phyloP scores from a whole-genome alignment of 2,113 vertebrate species.

The Macrotis lagotis region DNA sequence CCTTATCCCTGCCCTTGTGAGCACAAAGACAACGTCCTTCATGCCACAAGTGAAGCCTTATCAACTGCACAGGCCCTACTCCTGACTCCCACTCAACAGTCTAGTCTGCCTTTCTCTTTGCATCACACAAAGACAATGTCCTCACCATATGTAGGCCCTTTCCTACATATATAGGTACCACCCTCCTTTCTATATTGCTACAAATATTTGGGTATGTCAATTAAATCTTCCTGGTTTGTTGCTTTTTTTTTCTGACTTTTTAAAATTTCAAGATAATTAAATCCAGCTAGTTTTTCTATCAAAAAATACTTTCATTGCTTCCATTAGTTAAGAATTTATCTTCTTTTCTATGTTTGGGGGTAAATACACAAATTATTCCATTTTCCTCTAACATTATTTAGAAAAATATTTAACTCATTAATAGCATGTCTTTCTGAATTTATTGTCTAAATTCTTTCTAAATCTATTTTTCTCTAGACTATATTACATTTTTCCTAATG shows the following conservation, averaged over 20 bases:
- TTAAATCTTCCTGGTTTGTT: neutral
- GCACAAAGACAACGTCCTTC: neutral
- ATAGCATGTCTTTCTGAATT: neutral
- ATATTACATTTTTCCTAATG: neutral
- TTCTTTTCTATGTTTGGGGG: neutral
- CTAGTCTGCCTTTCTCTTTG: neutral
- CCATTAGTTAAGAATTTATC: neutral
- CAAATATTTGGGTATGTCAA: neutral
- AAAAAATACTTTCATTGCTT: neutral
- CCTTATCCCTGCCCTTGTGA: neutral
- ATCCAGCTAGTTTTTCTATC: neutral
- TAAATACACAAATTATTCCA: neutral
- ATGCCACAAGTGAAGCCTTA: neutral
- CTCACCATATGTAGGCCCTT: neutral
- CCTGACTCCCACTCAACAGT: neutral
- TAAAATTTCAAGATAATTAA: neutral
- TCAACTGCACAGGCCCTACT: neutral
- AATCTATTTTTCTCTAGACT: neutral
- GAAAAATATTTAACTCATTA: neutral
- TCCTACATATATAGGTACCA: neutral
- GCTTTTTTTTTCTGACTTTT: neutral
- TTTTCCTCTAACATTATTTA: neutral
- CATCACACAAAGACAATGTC: neutral
- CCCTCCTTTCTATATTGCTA: neutral
- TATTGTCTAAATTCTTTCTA: neutral